phyloP scores from a whole-genome alignment of 2,888 invertebrate species.

The Sturmia bella region DNA sequence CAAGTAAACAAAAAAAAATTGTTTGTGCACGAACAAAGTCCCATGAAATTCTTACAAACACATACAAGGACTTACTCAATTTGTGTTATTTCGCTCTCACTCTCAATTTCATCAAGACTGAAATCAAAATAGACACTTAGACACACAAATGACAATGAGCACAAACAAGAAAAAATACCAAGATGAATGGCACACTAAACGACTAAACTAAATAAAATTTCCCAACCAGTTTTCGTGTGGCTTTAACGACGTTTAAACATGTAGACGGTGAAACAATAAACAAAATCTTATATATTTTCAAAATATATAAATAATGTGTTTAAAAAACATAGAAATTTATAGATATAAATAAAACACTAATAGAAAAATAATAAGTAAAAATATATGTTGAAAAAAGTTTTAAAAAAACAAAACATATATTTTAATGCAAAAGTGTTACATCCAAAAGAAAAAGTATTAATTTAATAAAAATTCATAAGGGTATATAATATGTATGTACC shows the following conservation, averaged over 20 bases:
- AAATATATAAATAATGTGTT: conserved; percentile 51
- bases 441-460: too few relatives aligned
- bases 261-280: conserved; percentile 71
- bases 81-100: conserved; percentile 1
- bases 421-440: too few relatives aligned
- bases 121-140: not conserved
- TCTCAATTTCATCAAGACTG: conserved; percentile 12
- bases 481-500: too few relatives aligned
- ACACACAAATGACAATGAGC: not conserved
- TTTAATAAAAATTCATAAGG: too few relatives aligned
- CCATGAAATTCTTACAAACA: conserved; percentile 35
- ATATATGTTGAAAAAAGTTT: not conserved
- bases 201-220: conserved; percentile 71
- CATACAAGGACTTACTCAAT: conserved; percentile 1
- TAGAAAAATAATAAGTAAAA: not conserved
- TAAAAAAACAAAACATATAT: too few relatives aligned
- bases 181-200: conserved; percentile 51
- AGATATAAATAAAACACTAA: not conserved
- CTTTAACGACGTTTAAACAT: conserved; percentile 81
- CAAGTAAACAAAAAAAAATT: conserved; percentile 50
- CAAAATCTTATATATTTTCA: conserved; percentile 23
- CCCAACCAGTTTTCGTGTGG: conserved; percentile 80
- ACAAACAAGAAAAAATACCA: not conserved
- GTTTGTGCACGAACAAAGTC: conserved; percentile 23
- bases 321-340: conserved; percentile 47